A percentile compares a stretch with the other conserved stretches of the same genome.
These are phyloP conservation scores for Tetragonula clypearis DNA, from an alignment of 1,140 invertebrate genomes.

Conservation along the genomic window DNA sequence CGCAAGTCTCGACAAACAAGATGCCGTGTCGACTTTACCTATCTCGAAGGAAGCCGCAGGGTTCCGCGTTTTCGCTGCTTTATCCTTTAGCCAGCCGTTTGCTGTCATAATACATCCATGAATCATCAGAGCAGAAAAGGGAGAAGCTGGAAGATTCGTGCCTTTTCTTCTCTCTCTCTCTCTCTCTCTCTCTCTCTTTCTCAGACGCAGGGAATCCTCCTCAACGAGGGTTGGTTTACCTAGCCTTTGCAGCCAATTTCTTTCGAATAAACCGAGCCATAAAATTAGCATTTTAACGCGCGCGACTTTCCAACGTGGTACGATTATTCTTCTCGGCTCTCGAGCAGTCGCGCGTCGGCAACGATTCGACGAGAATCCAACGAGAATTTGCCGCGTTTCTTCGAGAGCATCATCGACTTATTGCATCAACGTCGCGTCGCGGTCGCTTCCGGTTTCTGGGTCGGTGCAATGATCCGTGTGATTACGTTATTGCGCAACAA, in stretches of 20 bases:
- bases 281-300: constrained; percentile 57
- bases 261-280: constrained; percentile 41
- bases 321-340: not conserved
- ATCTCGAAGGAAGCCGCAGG: constrained; percentile 9
- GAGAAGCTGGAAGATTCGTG: constrained; percentile 52
- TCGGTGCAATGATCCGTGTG: constrained; percentile 48
- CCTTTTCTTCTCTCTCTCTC: not conserved
- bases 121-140: constrained; percentile 53
- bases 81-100: constrained; percentile 31
- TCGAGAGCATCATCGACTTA: constrained; percentile 10
- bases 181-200: not conserved
- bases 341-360: no score
- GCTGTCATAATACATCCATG: constrained; percentile 63
- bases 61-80: constrained; percentile 45
- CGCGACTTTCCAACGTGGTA: not conserved
- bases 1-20: constrained; percentile 50
- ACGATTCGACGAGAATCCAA: not conserved
- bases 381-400: not conserved
- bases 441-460: constrained; percentile 29
- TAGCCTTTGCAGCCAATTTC: constrained; percentile 52
- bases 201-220: not conserved
- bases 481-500: constrained; percentile 53
- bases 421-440: constrained; percentile 31
- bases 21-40: constrained; percentile 38
- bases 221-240: not conserved